A percentile compares a stretch with the other conserved stretches of the same genome.
Evolutionary conservation across 2,797 vertebrate species (phyloP).

Genomic region (Echiichthys vipera): DNA sequence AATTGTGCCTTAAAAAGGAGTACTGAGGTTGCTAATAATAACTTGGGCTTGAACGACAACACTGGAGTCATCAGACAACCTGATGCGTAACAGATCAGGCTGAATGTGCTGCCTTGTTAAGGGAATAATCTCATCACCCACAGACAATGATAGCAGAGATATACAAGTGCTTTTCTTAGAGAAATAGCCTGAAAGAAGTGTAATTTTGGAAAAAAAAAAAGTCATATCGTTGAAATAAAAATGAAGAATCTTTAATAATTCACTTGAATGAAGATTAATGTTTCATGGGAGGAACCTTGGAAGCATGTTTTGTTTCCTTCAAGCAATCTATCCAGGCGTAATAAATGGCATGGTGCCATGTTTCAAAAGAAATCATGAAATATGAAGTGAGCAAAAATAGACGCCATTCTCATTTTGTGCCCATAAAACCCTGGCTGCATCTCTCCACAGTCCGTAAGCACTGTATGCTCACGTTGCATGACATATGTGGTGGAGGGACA

Average conservation of each 20-base stretch:
- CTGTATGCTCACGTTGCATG: too few relatives aligned
- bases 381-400: neutral
- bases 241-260: neutral
- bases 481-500: too few relatives aligned
- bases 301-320: neutral
- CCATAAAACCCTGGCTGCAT: neutral
- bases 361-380: conserved; percentile 3
- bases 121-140: conserved; percentile 73
- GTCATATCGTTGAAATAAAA: neutral
- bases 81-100: conserved; percentile 75
- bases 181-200: neutral
- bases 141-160: conserved; percentile 54
- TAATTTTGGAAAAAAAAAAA: neutral
- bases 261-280: neutral
- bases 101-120: conserved; percentile 78
- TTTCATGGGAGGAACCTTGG: neutral
- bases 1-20: conserved; percentile 84
- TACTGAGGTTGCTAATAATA: conserved; percentile 80
- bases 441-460: too few relatives aligned
- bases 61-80: conserved; percentile 73
- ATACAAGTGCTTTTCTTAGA: conserved; percentile 7
- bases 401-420: neutral
- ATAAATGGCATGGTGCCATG: neutral
- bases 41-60: conserved; percentile 73
- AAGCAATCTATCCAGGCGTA: neutral